A percentile compares a stretch with the other conserved stretches of the same genome.
These are phyloP conservation scores for Papilio gigon DNA, from an alignment of 2,888 invertebrate species.

Conservation along the genomic window DNA sequence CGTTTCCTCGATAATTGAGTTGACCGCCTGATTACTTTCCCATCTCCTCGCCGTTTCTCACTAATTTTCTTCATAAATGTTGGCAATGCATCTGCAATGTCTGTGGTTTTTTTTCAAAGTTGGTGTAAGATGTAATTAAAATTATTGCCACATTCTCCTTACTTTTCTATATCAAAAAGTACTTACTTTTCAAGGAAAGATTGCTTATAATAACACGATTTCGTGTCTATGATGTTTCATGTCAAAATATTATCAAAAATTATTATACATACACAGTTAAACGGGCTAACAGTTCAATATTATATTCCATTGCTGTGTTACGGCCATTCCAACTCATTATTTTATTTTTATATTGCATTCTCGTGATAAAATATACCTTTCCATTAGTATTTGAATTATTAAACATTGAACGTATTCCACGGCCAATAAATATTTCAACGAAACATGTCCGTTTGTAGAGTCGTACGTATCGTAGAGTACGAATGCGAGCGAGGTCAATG, in stretches of 20 bases:
- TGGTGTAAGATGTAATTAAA: not conserved
- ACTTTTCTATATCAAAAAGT: not conserved
- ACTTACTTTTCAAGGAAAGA: not conserved
- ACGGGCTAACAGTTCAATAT: not conserved
- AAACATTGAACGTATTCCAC: not conserved
- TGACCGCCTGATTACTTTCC: constrained; percentile 8
- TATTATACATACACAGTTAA: too few relatives aligned
- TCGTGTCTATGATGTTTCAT: too few relatives aligned
- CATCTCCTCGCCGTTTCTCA: not conserved
- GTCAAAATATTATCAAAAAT: too few relatives aligned
- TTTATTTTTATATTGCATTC: not conserved
- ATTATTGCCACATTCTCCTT: too few relatives aligned
- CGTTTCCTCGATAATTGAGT: not conserved
- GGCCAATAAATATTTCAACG: constrained; percentile 26
- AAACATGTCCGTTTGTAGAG: constrained; percentile 18
- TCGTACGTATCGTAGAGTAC: not conserved
- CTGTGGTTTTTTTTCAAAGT: not conserved
- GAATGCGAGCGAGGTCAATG: constrained; percentile 17
- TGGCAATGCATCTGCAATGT: not conserved
- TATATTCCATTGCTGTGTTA: not conserved
- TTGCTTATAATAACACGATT: not conserved
- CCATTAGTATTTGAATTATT: constrained; percentile 22
- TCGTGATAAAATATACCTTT: constrained; percentile 15
- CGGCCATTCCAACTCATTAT: not conserved
- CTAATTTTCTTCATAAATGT: not conserved